These are phyloP conservation scores for Tychaedon coryphoeus DNA, from an alignment of 2,113 vertebrate genomes.

Conservation along the genomic window DNA sequence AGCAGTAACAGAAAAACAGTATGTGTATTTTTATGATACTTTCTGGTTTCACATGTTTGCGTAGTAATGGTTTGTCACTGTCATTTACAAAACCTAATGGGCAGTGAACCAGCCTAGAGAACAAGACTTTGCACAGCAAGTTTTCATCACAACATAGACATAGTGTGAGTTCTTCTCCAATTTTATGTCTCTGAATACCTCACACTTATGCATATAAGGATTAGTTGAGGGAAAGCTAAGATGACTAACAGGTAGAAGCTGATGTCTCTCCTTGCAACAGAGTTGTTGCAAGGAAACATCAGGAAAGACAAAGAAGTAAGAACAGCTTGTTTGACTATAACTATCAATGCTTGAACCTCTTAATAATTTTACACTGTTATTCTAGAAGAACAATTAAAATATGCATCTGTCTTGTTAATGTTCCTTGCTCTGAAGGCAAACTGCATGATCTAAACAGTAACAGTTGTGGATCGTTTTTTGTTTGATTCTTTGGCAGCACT, in stretches of 20 bases:
- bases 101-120: not conserved
- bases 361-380: not conserved
- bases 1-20: not conserved
- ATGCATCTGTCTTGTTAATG: not conserved
- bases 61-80: not conserved
- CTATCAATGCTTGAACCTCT: not conserved
- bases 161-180: not conserved
- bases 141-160: not conserved
- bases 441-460: not conserved
- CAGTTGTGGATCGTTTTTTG: not conserved
- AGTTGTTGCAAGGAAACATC: not conserved
- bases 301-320: not conserved
- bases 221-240: not conserved
- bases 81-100: not conserved
- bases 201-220: not conserved
- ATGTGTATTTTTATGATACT: not conserved
- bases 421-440: not conserved
- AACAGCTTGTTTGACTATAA: not conserved
- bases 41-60: not conserved
- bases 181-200: not conserved
- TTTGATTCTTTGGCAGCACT: not conserved
- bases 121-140: rapidly evolving
- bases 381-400: not conserved
- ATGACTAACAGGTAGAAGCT: not conserved
- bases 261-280: not conserved